Conservation (phyloP, 2,888 invertebrate species). For the Allophyes oxyacanthae region DNA sequence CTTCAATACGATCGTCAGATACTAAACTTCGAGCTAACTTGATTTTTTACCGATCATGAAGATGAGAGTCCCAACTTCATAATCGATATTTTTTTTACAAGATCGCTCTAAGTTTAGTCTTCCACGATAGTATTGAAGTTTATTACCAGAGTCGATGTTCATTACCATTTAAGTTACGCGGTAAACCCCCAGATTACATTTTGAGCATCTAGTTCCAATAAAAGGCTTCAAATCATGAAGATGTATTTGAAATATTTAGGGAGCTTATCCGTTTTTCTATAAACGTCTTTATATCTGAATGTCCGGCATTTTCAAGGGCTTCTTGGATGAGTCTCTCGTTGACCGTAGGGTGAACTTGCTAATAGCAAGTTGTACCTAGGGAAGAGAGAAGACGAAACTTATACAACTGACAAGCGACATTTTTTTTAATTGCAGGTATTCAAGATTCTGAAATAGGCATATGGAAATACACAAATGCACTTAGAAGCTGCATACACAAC, state of each 20-base stretch:
- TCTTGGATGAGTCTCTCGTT: slow-evolving; percentile 68
- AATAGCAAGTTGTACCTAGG: slow-evolving; percentile 68
- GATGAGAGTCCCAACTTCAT: too few species aligned
- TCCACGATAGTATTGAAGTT: too few species aligned
- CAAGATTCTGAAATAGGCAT: slow-evolving; percentile 1
- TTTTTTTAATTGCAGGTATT: slow-evolving; percentile 33
- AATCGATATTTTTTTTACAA: too few species aligned
- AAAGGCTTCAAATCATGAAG: slow-evolving; percentile 75
- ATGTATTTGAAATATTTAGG: slow-evolving; percentile 75
- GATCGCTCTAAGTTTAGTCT: too few species aligned
- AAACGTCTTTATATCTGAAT: slow-evolving; percentile 75
- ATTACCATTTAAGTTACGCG: too few species aligned
- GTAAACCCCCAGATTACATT: too few species aligned
- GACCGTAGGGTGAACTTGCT: slow-evolving; percentile 36
- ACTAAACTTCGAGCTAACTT: too few species aligned
- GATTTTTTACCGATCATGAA: too few species aligned
- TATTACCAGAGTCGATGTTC: too few species aligned
- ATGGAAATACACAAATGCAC: slow-evolving; percentile 40
- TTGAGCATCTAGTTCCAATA: slow-evolving; percentile 74
- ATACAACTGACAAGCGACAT: slow-evolving; percentile 63
- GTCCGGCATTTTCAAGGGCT: slow-evolving; percentile 75
- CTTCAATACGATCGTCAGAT: too few species aligned
- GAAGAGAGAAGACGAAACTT: slow-evolving; percentile 65
- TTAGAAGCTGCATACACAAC: slow-evolving; percentile 11
- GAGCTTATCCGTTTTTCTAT: slow-evolving; percentile 68